Base-by-base conservation (phyloP, 2,797 vertebrate species). In the Dallia pectoralis region DNA sequence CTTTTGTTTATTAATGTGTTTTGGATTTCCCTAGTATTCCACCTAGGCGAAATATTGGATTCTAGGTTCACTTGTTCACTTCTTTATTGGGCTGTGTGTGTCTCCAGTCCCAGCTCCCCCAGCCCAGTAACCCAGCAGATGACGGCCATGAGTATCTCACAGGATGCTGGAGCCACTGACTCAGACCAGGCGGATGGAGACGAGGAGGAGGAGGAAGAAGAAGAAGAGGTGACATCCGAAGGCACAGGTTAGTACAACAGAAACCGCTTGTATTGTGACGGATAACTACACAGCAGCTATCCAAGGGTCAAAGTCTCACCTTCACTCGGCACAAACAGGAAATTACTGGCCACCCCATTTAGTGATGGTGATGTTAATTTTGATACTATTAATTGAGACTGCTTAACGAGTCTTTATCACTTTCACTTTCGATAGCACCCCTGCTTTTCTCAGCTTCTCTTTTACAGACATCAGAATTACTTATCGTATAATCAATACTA, bases 91-190 rank as follows among this genome's bases (percentile, higher is more conserved):
- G 48, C n/a, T 29, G 22, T 48, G 66, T 67, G 64, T 48, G 22
- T 68, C 11, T 68, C 48, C 75, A 89, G 86, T 77, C 87, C 87
- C 76, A 93, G 93, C 51, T 94, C 93, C 51, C 92, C 94, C 79
- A 94, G 93, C 83, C 95, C 95, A 59, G 95, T 96, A 86, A 96
- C 95, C 77, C 95, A 96, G 87, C 95, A 96, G 90, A 96, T 96
- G 95, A 96, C 95, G 0, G 93, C 95, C 25, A 96, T 96, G 95
- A 96, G 94, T 92, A 96, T 96, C 88, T 96, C 95, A 75, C 94
- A 94, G 85, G 95, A 96, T 47, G 89, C 93, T 3, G 89, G 75
- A 72, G 86, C 91, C 73, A 88, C 87, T 0, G 94, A 96, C 79
- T 91, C 93, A 2, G 94, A 95, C 75, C 87, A 88, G 84, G 90